Percentiles rank a stretch among this genome's conserved stretches.
Evolutionary conservation across 2,888 invertebrate species (phyloP).

Genomic region (Trypoxylon attenuatum): DNA sequence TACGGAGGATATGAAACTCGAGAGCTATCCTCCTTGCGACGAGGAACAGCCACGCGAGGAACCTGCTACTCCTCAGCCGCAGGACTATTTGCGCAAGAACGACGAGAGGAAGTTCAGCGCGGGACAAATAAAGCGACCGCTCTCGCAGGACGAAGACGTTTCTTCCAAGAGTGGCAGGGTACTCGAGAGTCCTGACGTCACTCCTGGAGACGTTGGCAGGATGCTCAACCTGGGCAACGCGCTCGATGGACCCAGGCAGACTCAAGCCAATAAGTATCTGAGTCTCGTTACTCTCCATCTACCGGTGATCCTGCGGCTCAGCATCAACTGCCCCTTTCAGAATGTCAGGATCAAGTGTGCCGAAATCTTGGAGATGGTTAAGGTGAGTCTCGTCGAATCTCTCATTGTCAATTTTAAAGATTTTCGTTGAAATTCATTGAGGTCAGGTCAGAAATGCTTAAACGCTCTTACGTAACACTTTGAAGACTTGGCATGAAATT

Average conservation of each 20-base stretch:
- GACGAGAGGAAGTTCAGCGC: constrained; percentile 68
- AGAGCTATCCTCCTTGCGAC: constrained; percentile 15
- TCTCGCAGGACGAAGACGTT: constrained; percentile 69
- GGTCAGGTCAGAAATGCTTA: too few relatives aligned
- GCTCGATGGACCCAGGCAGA: constrained; percentile 68
- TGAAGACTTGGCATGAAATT: too few relatives aligned
- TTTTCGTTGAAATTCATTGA: too few relatives aligned
- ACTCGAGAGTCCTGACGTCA: constrained; percentile 73
- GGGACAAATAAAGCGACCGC: constrained; percentile 67
- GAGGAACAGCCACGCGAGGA: constrained; percentile 38
- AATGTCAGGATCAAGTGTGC: constrained; percentile 78
- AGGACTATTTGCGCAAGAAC: constrained; percentile 60
- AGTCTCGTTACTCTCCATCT: constrained; percentile 77
- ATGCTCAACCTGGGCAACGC: constrained; percentile 72
- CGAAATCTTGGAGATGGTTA: constrained; percentile 77
- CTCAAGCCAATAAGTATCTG: constrained; percentile 75
- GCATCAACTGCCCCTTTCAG: constrained; percentile 78
- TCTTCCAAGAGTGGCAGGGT: constrained; percentile 69
- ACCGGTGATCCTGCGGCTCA: constrained; percentile 78
- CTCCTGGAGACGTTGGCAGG: constrained; percentile 73
- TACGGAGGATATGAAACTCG: constrained; percentile 52
- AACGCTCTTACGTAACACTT: too few relatives aligned
- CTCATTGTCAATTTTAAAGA: too few relatives aligned
- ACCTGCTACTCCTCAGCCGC: constrained; percentile 25
- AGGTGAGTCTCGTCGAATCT: constrained; percentile 75